Base-by-base conservation (phyloP, 2,797 vertebrate genomes). In the Euthynnus affinis region DNA sequence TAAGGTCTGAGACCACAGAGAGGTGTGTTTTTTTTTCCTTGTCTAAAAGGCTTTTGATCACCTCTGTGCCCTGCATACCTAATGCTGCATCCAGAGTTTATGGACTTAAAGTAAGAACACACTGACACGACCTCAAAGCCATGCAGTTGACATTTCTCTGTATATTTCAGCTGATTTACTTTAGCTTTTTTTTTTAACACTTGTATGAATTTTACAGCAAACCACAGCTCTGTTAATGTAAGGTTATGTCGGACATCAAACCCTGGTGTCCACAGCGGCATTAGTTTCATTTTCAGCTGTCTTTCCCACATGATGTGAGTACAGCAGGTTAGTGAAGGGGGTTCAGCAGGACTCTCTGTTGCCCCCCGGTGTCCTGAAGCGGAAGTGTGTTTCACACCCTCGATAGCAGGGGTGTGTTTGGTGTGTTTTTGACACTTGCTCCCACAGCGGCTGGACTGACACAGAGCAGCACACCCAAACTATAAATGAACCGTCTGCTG, bases 381-480 rank as follows among this genome's bases (percentile, higher is more conserved):
- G 64, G 81, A 64, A 88, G 44, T 80, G 81, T 62, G 53, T 61
- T 65, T 91, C 84, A 87, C 90, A 86, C 83, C 74, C 53, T 13
- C 29, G 32, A 62, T 63, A 71, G 71, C 87, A 88, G 76, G 76
- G 52, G 64, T 34, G 83, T 64, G 80, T 87, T 83, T 81, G 61
- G 85, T 85, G 71, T 89, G n/a, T n/a, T n/a, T 92, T 89, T 88
- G 87, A 93, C 93, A 89, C 89, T 76, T 83, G 86, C 83, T 87
- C 86, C 83, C 82, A 40, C 48, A 82, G 88, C 75, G 75, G 83
- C 82, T 84, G 87, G 74, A 87, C 84, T 65, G 76, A 82, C 89
- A 89, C 82, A 6, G 82, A 84, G 75, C 81, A 66, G 75, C 86
- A 56, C 82, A 85, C 56, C 58, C 88, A 81, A 87, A 89, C 92